phyloP scores from a whole-genome alignment of 1,140 invertebrate genomes.

The Drosophila truncata region DNA sequence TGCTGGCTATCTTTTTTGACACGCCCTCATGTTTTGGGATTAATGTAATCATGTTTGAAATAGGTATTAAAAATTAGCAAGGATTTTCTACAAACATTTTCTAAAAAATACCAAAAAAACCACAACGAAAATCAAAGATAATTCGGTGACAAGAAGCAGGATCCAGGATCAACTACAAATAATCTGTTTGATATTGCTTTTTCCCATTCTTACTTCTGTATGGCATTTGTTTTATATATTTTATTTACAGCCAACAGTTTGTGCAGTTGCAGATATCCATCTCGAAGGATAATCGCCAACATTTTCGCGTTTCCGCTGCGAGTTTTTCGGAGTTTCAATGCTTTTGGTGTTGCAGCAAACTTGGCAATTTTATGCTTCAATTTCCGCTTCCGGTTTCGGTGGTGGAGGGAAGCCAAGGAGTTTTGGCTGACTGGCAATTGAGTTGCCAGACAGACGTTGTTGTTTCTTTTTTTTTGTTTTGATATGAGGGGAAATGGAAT shows the following conservation, averaged over 20 bases:
- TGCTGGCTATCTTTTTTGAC: slow-evolving; percentile 1
- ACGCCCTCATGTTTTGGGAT: not conserved
- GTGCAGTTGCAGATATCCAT: slow-evolving; percentile 31
- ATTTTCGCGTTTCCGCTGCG: slow-evolving; percentile 44
- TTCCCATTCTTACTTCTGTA: not conserved
- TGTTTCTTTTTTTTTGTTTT: not conserved
- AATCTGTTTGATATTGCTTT: not conserved
- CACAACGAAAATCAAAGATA: not conserved
- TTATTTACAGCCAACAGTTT: slow-evolving; percentile 19
- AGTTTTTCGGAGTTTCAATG: slow-evolving; percentile 19
- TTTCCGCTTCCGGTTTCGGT: slow-evolving; percentile 71
- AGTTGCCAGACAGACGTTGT: slow-evolving; percentile 42
- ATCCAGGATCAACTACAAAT: not conserved
- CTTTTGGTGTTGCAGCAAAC: slow-evolving; percentile 56
- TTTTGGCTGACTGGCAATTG: slow-evolving; percentile 67
- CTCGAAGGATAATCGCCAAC: slow-evolving; percentile 43
- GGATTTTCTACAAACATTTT: not conserved
- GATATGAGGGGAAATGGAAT: not conserved
- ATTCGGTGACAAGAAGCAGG: not conserved
- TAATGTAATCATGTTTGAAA: not conserved
- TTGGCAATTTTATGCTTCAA: slow-evolving; percentile 84
- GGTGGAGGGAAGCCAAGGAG: slow-evolving; percentile 17
- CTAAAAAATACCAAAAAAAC: too few relatives aligned
- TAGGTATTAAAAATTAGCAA: not conserved
- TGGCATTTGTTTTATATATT: slow-evolving; percentile 24